Evolutionary conservation across 1,140 invertebrate genomes (phyloP), one percentile per base, ranked within the genome.

Genomic region (Ceratina calcarata): DNA sequence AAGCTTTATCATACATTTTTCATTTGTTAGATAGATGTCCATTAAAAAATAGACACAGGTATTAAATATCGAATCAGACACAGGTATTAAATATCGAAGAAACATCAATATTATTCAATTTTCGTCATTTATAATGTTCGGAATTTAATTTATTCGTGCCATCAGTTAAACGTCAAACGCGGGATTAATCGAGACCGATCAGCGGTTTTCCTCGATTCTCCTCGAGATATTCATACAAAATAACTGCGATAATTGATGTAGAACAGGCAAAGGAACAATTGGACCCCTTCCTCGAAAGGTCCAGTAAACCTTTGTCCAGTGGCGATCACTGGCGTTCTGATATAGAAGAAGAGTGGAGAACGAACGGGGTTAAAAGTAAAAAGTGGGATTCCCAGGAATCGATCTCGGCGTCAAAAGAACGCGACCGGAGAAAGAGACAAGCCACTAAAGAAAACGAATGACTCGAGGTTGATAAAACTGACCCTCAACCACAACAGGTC

Each of bases 401-500:
- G 75, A 85, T 85, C 15, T n/a, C n/a, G 24, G 49, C 22, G 69
- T 27, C 57, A 71, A 65, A 72, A 78, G 51, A 61, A 61, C n/a
- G 2, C 1, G 18, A 7, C 22, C 10, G 12, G 4, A 27, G 12
- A 15, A 53, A 1, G 37, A 12, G 20, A 22, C 15, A 16, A 24
- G 8, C 70, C 62, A 64, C 62, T 68, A 81, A 84, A 77, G 82
- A 24, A 84, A 85, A 84, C 68, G 74, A 85, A 85, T 84, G 73
- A 78, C 82, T 74, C 55, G 4, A 27, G 13, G 15, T 75, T 82
- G 80, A 86, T 86, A 82, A 85, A 86, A 85, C 65, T 86, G 83
- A 86, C 70, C 84, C 58, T 67, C 62, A 72, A 58, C 64, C 22
- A 70, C 27, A 18, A 20, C 68, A 45, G 20, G 22, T 18, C 53